These are phyloP conservation scores for Zaprionus ghesquierei DNA, from an alignment of 1,140 invertebrate genomes.

Conservation along the genomic window DNA sequence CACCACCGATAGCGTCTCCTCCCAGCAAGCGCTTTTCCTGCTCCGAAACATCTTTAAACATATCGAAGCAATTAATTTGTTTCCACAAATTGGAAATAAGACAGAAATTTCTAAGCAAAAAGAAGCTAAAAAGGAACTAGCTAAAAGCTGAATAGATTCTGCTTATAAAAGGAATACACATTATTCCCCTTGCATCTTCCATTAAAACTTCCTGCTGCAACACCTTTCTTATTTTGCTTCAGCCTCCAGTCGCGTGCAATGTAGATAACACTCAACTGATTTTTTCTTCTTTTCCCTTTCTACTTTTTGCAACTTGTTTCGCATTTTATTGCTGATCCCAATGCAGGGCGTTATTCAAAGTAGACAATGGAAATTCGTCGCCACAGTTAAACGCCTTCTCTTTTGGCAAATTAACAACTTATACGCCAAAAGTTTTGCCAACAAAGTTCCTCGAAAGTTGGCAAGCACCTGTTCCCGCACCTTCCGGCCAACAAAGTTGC, in stretches of 20 bases:
- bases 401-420: constrained; percentile 78
- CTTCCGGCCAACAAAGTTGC: constrained; percentile 63
- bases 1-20: background rate
- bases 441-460: constrained; percentile 61
- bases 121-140: background rate
- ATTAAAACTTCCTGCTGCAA: background rate
- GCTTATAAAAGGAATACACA: background rate
- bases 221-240: background rate
- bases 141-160: background rate
- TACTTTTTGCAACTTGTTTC: background rate
- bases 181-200: background rate
- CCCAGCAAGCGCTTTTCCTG: background rate
- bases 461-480: constrained; percentile 60
- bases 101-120: constrained; percentile 1
- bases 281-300: no score
- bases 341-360: constrained; percentile 10
- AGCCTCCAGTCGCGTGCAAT: background rate
- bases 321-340: background rate
- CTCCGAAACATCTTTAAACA: background rate
- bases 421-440: constrained; percentile 68
- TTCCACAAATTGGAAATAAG: background rate
- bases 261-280: background rate
- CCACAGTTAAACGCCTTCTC: constrained; percentile 67
- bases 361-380: constrained; percentile 39
- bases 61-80: background rate